phyloP scores from a whole-genome alignment of 2,888 invertebrate genomes.

The Platycheirus rosarum region DNA sequence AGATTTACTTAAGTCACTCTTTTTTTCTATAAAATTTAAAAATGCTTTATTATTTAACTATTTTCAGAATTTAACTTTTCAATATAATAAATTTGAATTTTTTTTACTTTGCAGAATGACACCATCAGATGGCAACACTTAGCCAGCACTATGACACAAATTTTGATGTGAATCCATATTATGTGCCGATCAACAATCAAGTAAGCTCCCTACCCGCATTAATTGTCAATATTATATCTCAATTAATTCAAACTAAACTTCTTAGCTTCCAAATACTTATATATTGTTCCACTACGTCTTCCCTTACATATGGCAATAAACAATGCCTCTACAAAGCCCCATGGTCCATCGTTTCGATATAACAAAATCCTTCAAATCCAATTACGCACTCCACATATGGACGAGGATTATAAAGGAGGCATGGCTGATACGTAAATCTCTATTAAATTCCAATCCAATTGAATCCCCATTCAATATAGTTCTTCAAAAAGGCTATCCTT shows the following conservation, averaged over 20 bases:
- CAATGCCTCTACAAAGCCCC: slow-evolving; percentile 7
- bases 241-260: slow-evolving; percentile 2
- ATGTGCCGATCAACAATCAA: slow-evolving; percentile 83
- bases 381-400: slow-evolving; percentile 48
- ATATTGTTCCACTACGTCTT: background rate
- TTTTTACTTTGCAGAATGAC: slow-evolving; percentile 84
- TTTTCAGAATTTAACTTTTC: too few relatives aligned
- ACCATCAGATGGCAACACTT: slow-evolving; percentile 87
- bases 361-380: slow-evolving; percentile 56
- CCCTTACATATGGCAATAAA: background rate
- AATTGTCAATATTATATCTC: slow-evolving; percentile 6
- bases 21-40: too few relatives aligned
- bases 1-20: too few relatives aligned
- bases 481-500: background rate
- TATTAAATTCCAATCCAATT: slow-evolving; percentile 43
- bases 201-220: slow-evolving; percentile 81
- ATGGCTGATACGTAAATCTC: slow-evolving; percentile 54
- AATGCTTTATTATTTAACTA: too few relatives aligned
- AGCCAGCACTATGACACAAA: slow-evolving; percentile 86
- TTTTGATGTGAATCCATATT: slow-evolving; percentile 81
- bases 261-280: background rate
- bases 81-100: slow-evolving; percentile 78
- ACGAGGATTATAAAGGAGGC: slow-evolving; percentile 42
- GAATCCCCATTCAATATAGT: slow-evolving; percentile 6
- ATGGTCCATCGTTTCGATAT: background rate